Percentiles rank a stretch among this genome's conserved stretches.
phyloP scores from a whole-genome alignment of 2,113 vertebrate genomes.

The Aspiorhynchus laticeps region DNA sequence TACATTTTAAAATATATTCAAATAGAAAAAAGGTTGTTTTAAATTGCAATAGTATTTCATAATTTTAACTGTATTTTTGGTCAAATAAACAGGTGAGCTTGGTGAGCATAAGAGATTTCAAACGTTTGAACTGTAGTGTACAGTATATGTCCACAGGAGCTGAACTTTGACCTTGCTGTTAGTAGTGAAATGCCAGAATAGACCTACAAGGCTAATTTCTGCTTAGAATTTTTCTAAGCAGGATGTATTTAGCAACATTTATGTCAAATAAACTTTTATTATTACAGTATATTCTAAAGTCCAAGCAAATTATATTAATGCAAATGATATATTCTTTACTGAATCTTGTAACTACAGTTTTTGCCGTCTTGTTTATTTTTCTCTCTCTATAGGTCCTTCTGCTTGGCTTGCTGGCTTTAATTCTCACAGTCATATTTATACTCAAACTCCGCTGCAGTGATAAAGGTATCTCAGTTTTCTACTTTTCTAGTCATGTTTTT shows the following conservation, averaged over 20 bases:
- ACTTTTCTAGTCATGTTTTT: neutral
- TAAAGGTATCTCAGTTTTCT: conserved; percentile 55
- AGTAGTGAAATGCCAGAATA: neutral
- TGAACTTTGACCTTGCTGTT: neutral
- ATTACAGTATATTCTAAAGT: neutral
- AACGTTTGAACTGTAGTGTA: too few relatives aligned
- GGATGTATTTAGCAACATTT: neutral
- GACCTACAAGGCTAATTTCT: neutral
- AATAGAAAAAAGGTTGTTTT: too few relatives aligned
- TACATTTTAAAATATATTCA: too few relatives aligned
- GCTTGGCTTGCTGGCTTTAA: conserved; percentile 66
- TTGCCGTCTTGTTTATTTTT: neutral
- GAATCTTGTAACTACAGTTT: neutral
- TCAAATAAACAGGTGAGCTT: too few relatives aligned
- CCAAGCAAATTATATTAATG: neutral
- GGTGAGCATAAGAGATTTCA: too few relatives aligned
- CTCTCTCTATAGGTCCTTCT: conserved; percentile 66
- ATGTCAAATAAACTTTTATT: too few relatives aligned
- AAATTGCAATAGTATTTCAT: too few relatives aligned
- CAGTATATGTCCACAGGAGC: neutral
- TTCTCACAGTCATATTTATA: conserved; percentile 66
- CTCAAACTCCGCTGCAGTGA: conserved; percentile 50
- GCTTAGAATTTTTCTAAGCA: too few relatives aligned
- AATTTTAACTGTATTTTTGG: too few relatives aligned
- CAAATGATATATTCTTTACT: neutral